Conservation (phyloP, 92 coral and sea anemone species). For the Siderastrea siderea region DNA sequence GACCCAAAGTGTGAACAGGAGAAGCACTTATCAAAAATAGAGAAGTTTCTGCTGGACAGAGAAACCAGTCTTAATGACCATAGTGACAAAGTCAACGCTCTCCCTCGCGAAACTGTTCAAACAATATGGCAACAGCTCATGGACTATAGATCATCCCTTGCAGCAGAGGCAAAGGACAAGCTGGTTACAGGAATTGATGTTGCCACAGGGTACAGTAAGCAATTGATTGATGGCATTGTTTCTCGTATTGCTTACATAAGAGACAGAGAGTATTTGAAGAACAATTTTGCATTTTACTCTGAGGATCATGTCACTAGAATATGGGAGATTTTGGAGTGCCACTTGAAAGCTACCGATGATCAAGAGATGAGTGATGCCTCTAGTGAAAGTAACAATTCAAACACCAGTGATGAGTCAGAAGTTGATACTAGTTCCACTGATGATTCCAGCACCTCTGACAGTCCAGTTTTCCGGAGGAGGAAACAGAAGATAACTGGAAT, state of each 20-base stretch:
- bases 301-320: constrained; percentile 46
- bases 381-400: no score
- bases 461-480: no score
- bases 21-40: constrained; percentile 23
- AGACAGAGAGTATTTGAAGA: constrained; percentile 26
- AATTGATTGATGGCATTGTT: constrained; percentile 36
- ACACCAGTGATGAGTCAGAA: no score
- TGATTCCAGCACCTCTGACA: no score
- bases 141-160: constrained; percentile 37
- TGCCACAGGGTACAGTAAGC: constrained; percentile 56
- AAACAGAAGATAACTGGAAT: no score
- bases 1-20: background rate
- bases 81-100: constrained; percentile 3
- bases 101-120: background rate
- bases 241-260: constrained; percentile 13
- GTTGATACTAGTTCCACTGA: no score
- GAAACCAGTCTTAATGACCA: background rate
- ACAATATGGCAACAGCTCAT: background rate
- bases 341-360: no score
- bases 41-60: constrained; percentile 7
- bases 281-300: constrained; percentile 51
- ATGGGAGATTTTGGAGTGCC: constrained; percentile 31
- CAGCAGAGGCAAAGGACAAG: constrained; percentile 26
- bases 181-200: constrained; percentile 64
- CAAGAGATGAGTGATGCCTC: no score